Evolutionary conservation across 1,140 invertebrate genomes (phyloP).

Genomic region (Myzus persicae): DNA sequence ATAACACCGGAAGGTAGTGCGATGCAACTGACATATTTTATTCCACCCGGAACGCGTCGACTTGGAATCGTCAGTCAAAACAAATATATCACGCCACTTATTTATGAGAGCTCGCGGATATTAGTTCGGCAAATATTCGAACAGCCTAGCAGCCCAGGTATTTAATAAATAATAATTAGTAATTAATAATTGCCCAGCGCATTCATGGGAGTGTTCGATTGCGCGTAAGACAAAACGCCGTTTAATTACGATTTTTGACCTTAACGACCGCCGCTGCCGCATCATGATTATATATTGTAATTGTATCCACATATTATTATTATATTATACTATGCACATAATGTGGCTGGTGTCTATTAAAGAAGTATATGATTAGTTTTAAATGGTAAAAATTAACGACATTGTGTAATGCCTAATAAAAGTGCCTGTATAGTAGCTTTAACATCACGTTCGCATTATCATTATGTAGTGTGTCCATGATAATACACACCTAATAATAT

Average conservation of each 20-base stretch:
- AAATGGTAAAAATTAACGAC: not conserved
- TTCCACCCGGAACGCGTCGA: not conserved
- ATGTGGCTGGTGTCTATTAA: not conserved
- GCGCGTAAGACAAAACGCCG: not conserved
- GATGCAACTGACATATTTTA: not conserved
- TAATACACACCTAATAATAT: not conserved
- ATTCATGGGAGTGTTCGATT: not conserved
- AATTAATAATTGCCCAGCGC: not conserved
- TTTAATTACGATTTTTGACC: constrained; percentile 6
- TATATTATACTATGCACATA: not conserved
- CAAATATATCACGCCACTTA: not conserved
- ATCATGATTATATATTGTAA: not conserved
- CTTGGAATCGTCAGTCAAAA: not conserved
- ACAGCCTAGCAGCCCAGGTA: not conserved
- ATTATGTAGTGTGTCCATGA: not conserved
- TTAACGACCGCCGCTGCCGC: not conserved
- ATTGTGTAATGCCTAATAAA: not conserved
- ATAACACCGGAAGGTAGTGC: not conserved
- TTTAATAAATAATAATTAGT: not conserved
- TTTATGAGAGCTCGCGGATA: not conserved
- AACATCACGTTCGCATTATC: not conserved
- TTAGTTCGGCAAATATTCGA: not conserved
- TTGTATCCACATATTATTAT: not conserved
- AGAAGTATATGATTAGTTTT: not conserved
- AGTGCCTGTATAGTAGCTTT: not conserved